Conservation (phyloP, 2,113 vertebrate genomes). For the Plecturocebus donacophilus region DNA sequence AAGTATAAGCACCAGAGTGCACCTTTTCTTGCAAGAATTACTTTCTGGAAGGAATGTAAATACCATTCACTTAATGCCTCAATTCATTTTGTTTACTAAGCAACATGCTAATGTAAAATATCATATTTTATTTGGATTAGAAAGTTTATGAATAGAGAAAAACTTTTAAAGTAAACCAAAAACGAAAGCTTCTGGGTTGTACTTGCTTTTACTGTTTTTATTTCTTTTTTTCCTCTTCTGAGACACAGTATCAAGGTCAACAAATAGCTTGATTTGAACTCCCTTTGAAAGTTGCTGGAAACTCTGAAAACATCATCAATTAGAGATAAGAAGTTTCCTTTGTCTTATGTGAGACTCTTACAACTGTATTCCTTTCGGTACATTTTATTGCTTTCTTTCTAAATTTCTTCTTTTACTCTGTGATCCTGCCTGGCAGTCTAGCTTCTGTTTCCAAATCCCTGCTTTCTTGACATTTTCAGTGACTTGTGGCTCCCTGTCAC, state of each 20-base stretch:
- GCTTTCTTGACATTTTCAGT: constrained; percentile 1
- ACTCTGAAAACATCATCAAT: background rate
- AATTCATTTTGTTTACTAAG: background rate
- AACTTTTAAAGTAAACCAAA: background rate
- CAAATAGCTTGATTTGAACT: background rate
- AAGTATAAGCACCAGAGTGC: background rate
- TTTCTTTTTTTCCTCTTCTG: background rate
- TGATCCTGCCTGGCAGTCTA: background rate
- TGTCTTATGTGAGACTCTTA: background rate
- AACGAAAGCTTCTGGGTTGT: background rate
- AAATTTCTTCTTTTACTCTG: background rate
- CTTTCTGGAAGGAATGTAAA: background rate
- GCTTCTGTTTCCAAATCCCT: background rate
- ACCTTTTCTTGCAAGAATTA: background rate
- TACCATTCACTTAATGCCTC: background rate
- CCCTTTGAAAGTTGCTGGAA: background rate
- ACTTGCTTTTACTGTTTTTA: background rate
- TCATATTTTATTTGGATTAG: background rate
- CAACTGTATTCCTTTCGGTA: background rate
- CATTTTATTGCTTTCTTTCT: background rate
- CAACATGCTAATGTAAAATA: background rate
- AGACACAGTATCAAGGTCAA: background rate
- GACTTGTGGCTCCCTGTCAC: background rate
- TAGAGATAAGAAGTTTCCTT: background rate
- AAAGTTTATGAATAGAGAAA: background rate